Evolutionary conservation across 2,797 vertebrate genomes (phyloP), one percentile per base, ranked within the genome.

Genomic region (Hippopotamyrus pictus): DNA sequence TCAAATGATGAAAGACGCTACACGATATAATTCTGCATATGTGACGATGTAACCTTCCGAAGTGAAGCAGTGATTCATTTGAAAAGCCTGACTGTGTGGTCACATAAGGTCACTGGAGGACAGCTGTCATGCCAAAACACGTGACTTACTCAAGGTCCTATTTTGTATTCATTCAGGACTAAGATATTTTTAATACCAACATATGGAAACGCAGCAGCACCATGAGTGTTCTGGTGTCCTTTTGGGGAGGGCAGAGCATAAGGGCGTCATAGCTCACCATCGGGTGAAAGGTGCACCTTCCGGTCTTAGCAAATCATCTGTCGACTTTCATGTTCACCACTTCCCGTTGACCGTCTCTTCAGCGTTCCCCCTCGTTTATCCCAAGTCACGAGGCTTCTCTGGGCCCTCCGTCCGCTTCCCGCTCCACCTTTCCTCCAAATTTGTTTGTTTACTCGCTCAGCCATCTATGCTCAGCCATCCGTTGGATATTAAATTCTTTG

Each of bases 401-500:
- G 14, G 73, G 33, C 14, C 37, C 14, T 44, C 73, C 7, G 37
- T 79, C 37, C 37, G 11, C 12, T 33, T 73, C 37, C 5, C 33
- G 33, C 69, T 19, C 14, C 73, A 79, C 73, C 73, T 85, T 17
- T 85, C 82, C 82, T 46, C 22, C 46, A 22, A 19, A 53, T 73
- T 44, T 46, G 37, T 11, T 53, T 50, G 88, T 69, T 83, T 54
- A 84, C 57, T 48, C 46, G 51, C 6, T 48, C 25, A 48, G 19
- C 79, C 86, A 33, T 89, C 62, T 89, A 87, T 87, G 83, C 57
- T 86, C 91, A 92, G 89, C 89, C 90, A 92, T 86, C 90, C 91
- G 91, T 93, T 93, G 92, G 93, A 94, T 94, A 94, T 94, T 93
- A 93, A 94, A 93, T 93, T 91, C 94, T 94, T 94, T 94, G 94